Conservation (phyloP, 2,888 invertebrate species). For the Rotaria socialis region DNA sequence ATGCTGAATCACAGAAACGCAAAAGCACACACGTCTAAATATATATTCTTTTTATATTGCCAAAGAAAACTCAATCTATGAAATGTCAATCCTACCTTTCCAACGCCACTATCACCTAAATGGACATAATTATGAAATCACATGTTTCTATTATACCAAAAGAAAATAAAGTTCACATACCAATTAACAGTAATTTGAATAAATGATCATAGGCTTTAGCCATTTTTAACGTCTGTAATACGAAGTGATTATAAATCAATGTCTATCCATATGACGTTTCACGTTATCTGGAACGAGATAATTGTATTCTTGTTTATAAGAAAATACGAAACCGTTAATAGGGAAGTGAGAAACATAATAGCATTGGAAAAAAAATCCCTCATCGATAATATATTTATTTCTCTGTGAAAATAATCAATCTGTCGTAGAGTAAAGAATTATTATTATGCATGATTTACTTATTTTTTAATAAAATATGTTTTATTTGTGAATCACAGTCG, state of each 20-base stretch:
- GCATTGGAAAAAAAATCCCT: not conserved
- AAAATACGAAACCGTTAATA: not conserved
- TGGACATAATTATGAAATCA: too few species aligned
- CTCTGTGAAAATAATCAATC: not conserved
- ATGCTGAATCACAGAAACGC: constrained; percentile 57
- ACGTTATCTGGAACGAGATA: not conserved
- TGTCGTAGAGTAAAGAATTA: not conserved
- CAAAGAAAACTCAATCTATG: not conserved
- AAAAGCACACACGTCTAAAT: constrained; percentile 55
- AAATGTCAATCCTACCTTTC: not conserved
- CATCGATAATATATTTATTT: too few species aligned
- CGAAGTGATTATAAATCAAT: not conserved
- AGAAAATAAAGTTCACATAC: not conserved
- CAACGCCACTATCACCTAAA: constrained; percentile 26
- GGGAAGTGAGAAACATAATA: not conserved
- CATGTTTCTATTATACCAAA: not conserved
- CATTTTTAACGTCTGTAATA: not conserved
- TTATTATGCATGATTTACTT: not conserved
- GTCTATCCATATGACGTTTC: not conserved
- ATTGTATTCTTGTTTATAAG: not conserved
- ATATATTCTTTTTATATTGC: not conserved
- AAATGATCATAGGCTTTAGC: constrained; percentile 51
- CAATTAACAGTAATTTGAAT: constrained; percentile 55
- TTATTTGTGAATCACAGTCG: not conserved
- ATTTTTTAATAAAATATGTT: not conserved